Evolutionary conservation across 2,797 vertebrate species (phyloP).

Genomic region (Danio aesculapii): DNA sequence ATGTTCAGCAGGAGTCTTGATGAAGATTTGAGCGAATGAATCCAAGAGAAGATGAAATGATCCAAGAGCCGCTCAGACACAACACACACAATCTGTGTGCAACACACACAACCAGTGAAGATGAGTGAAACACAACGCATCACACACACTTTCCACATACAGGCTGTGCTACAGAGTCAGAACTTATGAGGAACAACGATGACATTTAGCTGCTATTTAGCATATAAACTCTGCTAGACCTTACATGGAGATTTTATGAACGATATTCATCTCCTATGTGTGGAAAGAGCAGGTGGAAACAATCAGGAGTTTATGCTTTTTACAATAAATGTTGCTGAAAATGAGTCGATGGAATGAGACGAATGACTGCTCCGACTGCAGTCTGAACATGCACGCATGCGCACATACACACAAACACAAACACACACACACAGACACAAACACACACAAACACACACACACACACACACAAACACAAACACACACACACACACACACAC

Average conservation of each 20-base stretch:
- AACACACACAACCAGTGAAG: not conserved
- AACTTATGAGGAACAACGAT: too few relatives aligned
- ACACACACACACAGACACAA: too few relatives aligned
- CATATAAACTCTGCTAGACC: too few relatives aligned
- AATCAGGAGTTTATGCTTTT: not conserved
- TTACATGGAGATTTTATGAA: too few relatives aligned
- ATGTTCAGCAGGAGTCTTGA: too few relatives aligned
- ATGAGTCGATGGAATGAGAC: not conserved
- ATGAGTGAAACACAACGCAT: not conserved
- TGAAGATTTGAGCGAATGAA: not conserved
- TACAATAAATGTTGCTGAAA: not conserved
- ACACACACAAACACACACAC: too few relatives aligned
- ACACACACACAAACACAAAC: too few relatives aligned
- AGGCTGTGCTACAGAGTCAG: not conserved
- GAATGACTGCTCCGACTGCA: not conserved
- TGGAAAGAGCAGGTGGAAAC: not conserved
- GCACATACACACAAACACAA: too few relatives aligned
- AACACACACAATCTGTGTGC: not conserved
- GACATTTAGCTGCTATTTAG: too few relatives aligned
- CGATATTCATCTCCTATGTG: not conserved
- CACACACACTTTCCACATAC: not conserved
- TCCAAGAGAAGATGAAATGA: not conserved
- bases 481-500: too few relatives aligned
- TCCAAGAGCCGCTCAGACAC: not conserved
- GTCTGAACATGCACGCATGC: not conserved